Conservation (phyloP, 1,140 invertebrate species). For the Leptinotarsa lineolata region DNA sequence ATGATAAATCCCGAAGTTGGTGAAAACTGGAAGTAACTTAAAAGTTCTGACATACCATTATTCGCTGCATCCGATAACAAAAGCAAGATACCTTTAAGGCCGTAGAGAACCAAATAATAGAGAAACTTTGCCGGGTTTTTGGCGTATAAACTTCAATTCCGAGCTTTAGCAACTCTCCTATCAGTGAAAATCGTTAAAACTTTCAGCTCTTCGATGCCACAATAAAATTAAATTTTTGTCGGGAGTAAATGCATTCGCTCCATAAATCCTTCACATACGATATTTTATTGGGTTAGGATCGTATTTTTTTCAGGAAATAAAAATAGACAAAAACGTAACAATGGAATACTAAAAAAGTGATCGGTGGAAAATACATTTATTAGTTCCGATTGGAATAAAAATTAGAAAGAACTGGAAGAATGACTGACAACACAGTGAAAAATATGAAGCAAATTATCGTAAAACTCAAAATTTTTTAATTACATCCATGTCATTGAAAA, state of each 20-base stretch:
- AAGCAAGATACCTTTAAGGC: conserved; percentile 26
- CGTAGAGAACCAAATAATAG: conserved; percentile 26
- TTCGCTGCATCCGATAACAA: conserved; percentile 28
- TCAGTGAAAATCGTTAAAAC: conserved; percentile 28
- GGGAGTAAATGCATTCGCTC: not conserved
- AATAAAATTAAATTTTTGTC: conserved; percentile 9
- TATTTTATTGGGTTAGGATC: not conserved
- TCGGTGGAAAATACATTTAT: too few relatives aligned
- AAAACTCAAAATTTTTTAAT: too few relatives aligned
- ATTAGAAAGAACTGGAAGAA: too few relatives aligned
- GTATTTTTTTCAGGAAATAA: too few relatives aligned
- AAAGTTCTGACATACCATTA: conserved; percentile 29
- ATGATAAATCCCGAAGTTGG: conserved; percentile 21
- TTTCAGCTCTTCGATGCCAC: conserved; percentile 4
- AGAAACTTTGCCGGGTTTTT: conserved; percentile 22
- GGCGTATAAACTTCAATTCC: conserved; percentile 27
- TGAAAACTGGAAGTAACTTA: conserved; percentile 29
- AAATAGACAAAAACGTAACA: too few relatives aligned
- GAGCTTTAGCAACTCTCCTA: conserved; percentile 23
- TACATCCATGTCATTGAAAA: too few relatives aligned
- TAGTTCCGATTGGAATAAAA: too few relatives aligned
- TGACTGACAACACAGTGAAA: too few relatives aligned
- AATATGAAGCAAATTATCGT: too few relatives aligned
- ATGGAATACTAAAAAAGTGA: too few relatives aligned
- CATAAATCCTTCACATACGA: not conserved